Evolutionary conservation across 35 echinoderm and acorn worm genomes (phyloP).

Genomic region (Hemicentrotus pulcherrimus): DNA sequence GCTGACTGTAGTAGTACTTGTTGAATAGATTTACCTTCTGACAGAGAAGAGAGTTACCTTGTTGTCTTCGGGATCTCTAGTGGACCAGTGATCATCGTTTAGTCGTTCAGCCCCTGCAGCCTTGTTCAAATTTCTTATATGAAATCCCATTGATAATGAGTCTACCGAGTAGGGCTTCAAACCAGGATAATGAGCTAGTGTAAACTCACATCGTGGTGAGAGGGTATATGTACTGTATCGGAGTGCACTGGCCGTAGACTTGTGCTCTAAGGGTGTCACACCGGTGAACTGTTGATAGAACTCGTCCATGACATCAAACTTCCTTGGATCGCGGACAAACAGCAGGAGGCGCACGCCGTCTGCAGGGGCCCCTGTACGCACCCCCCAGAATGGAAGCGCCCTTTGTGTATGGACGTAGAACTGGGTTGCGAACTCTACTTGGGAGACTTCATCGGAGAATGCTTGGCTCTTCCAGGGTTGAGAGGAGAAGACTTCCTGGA

Average conservation of each 20-base stretch:
- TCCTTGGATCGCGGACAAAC: slow-evolving; percentile 62
- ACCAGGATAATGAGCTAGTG: slow-evolving; percentile 64
- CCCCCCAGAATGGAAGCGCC: slow-evolving; percentile 67
- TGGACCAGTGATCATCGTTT: slow-evolving; percentile 74
- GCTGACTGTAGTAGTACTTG: background rate
- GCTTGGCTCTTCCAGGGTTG: slow-evolving; percentile 64
- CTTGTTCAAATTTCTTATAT: slow-evolving; percentile 61
- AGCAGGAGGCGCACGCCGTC: slow-evolving; percentile 65
- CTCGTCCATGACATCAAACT: slow-evolving; percentile 79
- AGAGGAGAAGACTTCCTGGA: slow-evolving; percentile 53
- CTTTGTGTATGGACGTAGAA: slow-evolving; percentile 67
- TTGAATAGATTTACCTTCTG: slow-evolving; percentile 47
- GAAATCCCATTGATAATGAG: slow-evolving; percentile 59
- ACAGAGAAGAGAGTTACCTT: slow-evolving; percentile 59
- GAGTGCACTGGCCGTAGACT: slow-evolving; percentile 37
- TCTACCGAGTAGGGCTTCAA: slow-evolving; percentile 44
- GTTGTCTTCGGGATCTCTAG: slow-evolving; percentile 67
- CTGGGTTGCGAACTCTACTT: slow-evolving; percentile 70
- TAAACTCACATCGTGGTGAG: slow-evolving; percentile 69
- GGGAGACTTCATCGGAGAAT: slow-evolving; percentile 61
- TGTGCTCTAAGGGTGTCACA: slow-evolving; percentile 58
- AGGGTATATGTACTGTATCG: slow-evolving; percentile 69
- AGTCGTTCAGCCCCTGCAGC: slow-evolving; percentile 64
- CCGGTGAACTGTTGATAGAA: slow-evolving; percentile 76
- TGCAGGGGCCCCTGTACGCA: slow-evolving; percentile 64